Percentiles rank a stretch among this genome's conserved stretches.
These are phyloP conservation scores for Nasua narica DNA, from an alignment of 2,797 vertebrate genomes.

Conservation along the genomic window DNA sequence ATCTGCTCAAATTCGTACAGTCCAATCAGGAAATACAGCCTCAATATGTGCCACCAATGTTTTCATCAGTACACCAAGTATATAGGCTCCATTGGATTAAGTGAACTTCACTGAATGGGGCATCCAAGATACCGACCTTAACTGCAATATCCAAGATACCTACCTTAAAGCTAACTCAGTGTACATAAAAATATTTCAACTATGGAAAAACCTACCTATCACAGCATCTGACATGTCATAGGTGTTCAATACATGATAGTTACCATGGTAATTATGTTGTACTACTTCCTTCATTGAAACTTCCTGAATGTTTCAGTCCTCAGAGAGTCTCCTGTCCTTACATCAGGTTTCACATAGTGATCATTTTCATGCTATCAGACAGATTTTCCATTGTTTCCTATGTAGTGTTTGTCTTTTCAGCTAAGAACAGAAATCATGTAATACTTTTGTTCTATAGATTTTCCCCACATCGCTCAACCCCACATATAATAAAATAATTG, in stretches of 20 bases:
- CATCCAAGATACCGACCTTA: not conserved
- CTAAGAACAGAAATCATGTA: not conserved
- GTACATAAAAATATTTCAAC: not conserved
- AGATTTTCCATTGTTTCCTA: not conserved
- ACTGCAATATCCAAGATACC: not conserved
- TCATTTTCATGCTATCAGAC: not conserved
- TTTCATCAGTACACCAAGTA: not conserved
- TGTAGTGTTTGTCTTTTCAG: not conserved
- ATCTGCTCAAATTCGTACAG: not conserved
- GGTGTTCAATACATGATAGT: not conserved
- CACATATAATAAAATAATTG: not conserved
- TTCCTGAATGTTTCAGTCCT: not conserved
- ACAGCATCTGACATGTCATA: not conserved
- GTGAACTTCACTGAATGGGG: not conserved
- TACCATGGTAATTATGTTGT: not conserved
- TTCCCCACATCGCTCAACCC: not conserved
- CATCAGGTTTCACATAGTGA: not conserved
- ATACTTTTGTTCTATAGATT: not conserved
- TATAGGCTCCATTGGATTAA: not conserved
- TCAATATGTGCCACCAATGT: not conserved
- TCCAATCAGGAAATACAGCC: not conserved
- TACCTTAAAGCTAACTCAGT: not conserved
- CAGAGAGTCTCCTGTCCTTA: not conserved
- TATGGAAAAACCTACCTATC: not conserved
- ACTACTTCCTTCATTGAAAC: not conserved